phyloP scores from a whole-genome alignment of 2,797 vertebrate species.

The Leucoraja ocellata region DNA sequence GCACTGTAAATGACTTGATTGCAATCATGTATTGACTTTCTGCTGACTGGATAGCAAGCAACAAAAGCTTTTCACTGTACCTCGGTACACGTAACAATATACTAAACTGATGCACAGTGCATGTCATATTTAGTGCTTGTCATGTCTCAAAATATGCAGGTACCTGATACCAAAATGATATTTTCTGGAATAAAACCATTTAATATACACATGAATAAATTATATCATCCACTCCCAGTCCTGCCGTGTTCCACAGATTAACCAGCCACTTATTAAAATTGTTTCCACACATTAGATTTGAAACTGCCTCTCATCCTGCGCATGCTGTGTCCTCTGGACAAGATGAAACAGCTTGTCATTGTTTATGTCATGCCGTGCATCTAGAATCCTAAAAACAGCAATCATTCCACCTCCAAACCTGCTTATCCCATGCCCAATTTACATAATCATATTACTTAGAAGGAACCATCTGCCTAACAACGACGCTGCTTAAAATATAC shows the following conservation, averaged over 20 bases:
- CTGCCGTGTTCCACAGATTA: background rate
- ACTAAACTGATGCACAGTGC: background rate
- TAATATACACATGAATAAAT: background rate
- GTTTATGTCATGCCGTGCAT: background rate
- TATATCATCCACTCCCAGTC: background rate
- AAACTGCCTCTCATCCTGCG: background rate
- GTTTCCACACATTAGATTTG: background rate
- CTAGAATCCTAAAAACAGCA: background rate
- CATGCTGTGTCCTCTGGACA: background rate
- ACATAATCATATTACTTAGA: background rate
- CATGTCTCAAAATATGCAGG: background rate
- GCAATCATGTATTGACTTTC: too few species aligned
- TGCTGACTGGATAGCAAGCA: too few species aligned
- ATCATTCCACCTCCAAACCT: background rate
- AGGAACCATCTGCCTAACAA: background rate
- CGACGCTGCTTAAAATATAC: background rate
- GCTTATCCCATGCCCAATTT: background rate
- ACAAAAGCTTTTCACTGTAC: too few species aligned
- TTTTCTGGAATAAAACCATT: background rate
- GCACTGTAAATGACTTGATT: too few species aligned
- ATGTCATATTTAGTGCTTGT: background rate
- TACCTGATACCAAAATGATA: background rate
- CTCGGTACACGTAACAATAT: too few species aligned
- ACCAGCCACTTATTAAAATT: background rate
- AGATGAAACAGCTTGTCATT: background rate